These are phyloP conservation scores for Tetragonisca angustula DNA, from an alignment of 2,888 invertebrate genomes.

Conservation along the genomic window DNA sequence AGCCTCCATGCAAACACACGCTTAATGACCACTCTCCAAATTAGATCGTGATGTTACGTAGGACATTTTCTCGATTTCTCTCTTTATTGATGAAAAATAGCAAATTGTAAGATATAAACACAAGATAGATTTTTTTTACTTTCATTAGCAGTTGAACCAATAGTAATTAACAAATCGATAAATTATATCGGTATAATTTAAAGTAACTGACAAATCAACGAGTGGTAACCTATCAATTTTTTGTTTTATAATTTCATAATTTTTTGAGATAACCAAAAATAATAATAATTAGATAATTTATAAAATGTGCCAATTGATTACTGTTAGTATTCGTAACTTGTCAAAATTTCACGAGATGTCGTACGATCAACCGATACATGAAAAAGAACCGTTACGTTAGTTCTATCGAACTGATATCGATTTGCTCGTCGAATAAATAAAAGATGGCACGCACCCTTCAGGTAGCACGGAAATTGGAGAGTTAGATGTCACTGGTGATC, in stretches of 20 bases:
- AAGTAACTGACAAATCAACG: not conserved
- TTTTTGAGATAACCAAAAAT: too few species aligned
- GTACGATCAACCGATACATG: not conserved
- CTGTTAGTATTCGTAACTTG: not conserved
- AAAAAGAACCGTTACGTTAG: not conserved
- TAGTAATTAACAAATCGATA: not conserved
- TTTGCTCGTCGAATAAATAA: not conserved
- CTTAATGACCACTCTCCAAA: slow-evolving; percentile 17
- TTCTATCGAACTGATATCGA: not conserved
- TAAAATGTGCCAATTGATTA: not conserved
- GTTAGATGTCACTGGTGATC: not conserved
- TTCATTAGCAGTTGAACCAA: not conserved
- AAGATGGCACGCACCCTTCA: not conserved
- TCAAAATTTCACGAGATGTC: not conserved
- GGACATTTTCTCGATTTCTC: not conserved
- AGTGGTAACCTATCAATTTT: not conserved
- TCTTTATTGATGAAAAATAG: not conserved
- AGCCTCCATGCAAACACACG: slow-evolving; percentile 18
- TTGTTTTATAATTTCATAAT: not conserved
- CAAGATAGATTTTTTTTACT: not conserved
- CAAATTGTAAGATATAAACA: not conserved
- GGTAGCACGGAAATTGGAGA: not conserved
- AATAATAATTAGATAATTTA: not conserved
- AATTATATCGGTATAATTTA: not conserved
- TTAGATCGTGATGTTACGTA: not conserved